phyloP scores from a whole-genome alignment of 1,140 invertebrate genomes.

The Halesus radiatus region DNA sequence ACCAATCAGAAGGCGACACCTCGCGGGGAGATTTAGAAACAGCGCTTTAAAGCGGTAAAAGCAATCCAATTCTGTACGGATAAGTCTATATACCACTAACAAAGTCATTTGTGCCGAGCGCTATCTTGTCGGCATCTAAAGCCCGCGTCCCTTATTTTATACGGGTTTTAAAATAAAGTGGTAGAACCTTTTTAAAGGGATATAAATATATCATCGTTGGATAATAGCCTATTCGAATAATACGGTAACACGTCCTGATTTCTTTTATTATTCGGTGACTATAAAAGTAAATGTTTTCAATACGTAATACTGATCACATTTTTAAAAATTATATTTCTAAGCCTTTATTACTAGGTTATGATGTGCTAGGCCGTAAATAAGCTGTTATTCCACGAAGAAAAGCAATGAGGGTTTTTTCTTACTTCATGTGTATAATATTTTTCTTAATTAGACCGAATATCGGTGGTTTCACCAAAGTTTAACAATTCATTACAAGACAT shows the following conservation, averaged over 20 bases:
- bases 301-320: too few species aligned
- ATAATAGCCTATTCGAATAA: neutral
- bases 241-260: neutral
- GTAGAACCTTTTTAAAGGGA: conserved; percentile 33
- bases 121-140: conserved; percentile 22
- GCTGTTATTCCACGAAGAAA: too few species aligned
- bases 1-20: conserved; percentile 48
- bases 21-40: conserved; percentile 52
- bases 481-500: too few species aligned
- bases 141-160: conserved; percentile 12
- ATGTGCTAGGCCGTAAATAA: too few species aligned
- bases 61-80: conserved; percentile 49
- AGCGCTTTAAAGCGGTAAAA: conserved; percentile 52
- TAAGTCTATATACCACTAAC: conserved; percentile 45
- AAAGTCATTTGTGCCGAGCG: conserved; percentile 16
- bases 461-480: too few species aligned
- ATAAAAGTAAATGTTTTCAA: too few species aligned
- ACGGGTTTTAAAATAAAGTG: neutral
- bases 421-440: too few species aligned
- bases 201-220: neutral
- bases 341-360: too few species aligned
- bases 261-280: too few species aligned
- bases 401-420: too few species aligned
- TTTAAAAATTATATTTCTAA: too few species aligned
- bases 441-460: too few species aligned